Conservation (phyloP, 2,797 vertebrate genomes). For the Cynopterus sphinx region DNA sequence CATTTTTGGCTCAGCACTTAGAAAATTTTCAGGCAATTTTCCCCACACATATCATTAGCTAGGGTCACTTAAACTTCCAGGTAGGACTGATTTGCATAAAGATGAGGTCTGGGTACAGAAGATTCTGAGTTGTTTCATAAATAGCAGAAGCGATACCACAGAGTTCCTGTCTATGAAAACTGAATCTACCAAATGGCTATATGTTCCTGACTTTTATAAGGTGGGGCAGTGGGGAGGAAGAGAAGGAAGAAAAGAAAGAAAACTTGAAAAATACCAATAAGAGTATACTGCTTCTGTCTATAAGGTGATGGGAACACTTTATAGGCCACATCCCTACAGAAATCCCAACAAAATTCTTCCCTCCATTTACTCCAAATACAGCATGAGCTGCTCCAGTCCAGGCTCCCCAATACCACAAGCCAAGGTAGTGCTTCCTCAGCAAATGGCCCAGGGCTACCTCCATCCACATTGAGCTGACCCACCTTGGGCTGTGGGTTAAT, state of each 20-base stretch:
- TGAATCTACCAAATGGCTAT: neutral
- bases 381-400: neutral
- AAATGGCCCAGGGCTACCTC: neutral
- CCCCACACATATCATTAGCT: neutral
- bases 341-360: neutral
- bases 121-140: conserved; percentile 47
- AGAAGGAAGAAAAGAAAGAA: neutral
- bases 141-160: neutral
- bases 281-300: neutral
- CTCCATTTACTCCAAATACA: neutral
- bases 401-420: neutral
- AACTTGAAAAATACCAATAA: neutral
- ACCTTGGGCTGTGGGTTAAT: neutral
- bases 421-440: neutral
- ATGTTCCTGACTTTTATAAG: neutral
- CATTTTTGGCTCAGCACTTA: neutral
- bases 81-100: conserved; percentile 52
- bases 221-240: fast-evolving
- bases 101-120: neutral
- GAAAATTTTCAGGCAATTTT: conserved; percentile 14
- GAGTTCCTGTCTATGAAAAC: neutral
- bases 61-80: conserved; percentile 39
- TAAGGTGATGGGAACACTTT: neutral
- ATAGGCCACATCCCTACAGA: neutral
- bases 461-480: neutral